Base-by-base conservation (phyloP, 2,888 invertebrate genomes). In the Apodemia duryi region DNA sequence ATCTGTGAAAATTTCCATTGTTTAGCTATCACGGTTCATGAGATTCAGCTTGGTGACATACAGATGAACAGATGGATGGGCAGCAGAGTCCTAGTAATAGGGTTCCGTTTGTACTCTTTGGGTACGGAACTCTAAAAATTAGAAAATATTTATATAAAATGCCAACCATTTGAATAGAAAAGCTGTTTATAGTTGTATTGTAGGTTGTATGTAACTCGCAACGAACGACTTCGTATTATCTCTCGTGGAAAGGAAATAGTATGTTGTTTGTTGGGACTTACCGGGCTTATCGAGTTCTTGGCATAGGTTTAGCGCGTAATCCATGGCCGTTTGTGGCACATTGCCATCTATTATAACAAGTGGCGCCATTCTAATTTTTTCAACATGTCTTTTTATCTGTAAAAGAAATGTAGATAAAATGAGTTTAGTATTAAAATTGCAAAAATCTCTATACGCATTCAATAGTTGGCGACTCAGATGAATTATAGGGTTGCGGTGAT, bases 301-400 rank as follows among this genome's bases (percentile, higher is more conserved):
- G 61, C 97, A 96, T 21, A 95, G 77, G 66, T 93, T 81, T 63
- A 97, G 81, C 35, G 95, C 83, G 63, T 92, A 88, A 71, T 93
- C 87, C 77, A 98, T 95, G 0, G 97, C 94, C 32, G 93, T 85
- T 60, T 93, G 76, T 0, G 96, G 93, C 61, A 97, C 80, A 86
- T 99, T 99, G 9, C 96, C 97, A 83, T 99, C 99, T 64, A 98
- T 84, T 29, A 98, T 91, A 10, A 99, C 93, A 43, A 98, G 83
- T 0, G 97, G 95, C 0, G 97, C 93, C 10, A 85, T 80, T 70
- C 91, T 85, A 38, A 98, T 86, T 1, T 93, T 77, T 0, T 93
- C 79, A 66, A 94, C 91, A 76, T 95, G 93, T 64, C 90, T 85
- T 66, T 87, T 81, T n/a, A 97, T 92, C 94, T 95, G 80, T 54